These are phyloP conservation scores for Eueremaeus valkanovi DNA, from an alignment of 2,888 invertebrate genomes.

Conservation along the genomic window DNA sequence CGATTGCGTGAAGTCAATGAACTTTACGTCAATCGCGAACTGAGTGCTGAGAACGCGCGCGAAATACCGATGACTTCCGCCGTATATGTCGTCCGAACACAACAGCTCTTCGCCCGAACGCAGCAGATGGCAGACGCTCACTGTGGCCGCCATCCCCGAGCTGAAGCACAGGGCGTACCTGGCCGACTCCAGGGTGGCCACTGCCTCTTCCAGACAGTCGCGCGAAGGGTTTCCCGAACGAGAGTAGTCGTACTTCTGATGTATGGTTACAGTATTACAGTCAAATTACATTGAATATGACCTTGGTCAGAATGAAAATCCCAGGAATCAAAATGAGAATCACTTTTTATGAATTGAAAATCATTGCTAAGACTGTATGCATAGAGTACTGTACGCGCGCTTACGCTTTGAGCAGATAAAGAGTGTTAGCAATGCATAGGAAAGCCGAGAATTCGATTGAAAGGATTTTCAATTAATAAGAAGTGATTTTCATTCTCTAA, in stretches of 20 bases:
- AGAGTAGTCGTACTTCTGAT: constrained; percentile 77
- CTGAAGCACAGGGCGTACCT: constrained; percentile 62
- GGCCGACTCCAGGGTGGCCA: constrained; percentile 85
- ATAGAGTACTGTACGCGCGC: too few species aligned
- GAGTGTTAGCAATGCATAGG: too few species aligned
- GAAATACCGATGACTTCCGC: constrained; percentile 73
- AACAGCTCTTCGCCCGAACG: constrained; percentile 83
- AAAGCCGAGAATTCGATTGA: too few species aligned
- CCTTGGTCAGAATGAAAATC: too few species aligned
- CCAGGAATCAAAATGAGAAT: too few species aligned
- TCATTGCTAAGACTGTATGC: too few species aligned
- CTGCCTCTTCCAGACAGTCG: constrained; percentile 75
- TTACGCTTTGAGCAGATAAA: too few species aligned
- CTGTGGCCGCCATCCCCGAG: constrained; percentile 84
- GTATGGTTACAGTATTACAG: background rate
- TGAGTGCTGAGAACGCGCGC: constrained; percentile 61
- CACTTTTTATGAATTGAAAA: too few species aligned
- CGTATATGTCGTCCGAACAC: constrained; percentile 88
- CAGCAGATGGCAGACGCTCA: constrained; percentile 69
- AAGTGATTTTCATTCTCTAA: too few species aligned
- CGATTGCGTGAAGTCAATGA: constrained; percentile 70
- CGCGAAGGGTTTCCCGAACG: constrained; percentile 92
- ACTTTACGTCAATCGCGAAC: constrained; percentile 69
- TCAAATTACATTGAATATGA: too few species aligned
- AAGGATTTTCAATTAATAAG: too few species aligned